phyloP scores from a whole-genome alignment of 2,113 vertebrate genomes.

The Leuciscus idus region DNA sequence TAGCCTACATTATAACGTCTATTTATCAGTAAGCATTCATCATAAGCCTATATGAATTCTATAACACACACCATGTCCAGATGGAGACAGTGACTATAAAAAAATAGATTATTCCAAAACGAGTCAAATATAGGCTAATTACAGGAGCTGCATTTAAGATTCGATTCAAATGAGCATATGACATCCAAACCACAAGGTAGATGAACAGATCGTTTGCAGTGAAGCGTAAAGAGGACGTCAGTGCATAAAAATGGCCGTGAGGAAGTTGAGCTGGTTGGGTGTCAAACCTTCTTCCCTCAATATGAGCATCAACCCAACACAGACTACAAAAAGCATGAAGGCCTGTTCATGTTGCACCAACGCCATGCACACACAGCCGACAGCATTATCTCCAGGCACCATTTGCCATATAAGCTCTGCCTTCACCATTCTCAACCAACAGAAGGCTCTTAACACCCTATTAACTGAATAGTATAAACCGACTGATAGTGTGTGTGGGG shows the following conservation, averaged over 20 bases:
- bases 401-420: slow-evolving; percentile 22
- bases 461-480: neutral
- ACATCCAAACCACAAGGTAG: slow-evolving; percentile 9
- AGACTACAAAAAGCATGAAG: slow-evolving; percentile 17
- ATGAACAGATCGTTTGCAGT: slow-evolving; percentile 1
- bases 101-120: neutral
- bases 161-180: neutral
- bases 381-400: slow-evolving; percentile 15
- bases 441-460: slow-evolving; percentile 13
- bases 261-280: slow-evolving; percentile 16
- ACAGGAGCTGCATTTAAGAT: neutral
- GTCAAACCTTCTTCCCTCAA: neutral
- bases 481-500: neutral
- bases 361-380: slow-evolving; percentile 15
- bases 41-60: neutral
- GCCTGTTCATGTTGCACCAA: slow-evolving; percentile 31
- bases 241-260: slow-evolving; percentile 32
- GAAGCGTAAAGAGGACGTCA: slow-evolving; percentile 15
- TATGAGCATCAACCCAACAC: slow-evolving; percentile 19
- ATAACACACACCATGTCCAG: neutral
- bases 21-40: neutral
- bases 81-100: neutral
- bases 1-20: neutral
- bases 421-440: slow-evolving; percentile 3
- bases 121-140: neutral